Conservation (phyloP, 2,113 vertebrate genomes). For the Antechinus stuartii region DNA sequence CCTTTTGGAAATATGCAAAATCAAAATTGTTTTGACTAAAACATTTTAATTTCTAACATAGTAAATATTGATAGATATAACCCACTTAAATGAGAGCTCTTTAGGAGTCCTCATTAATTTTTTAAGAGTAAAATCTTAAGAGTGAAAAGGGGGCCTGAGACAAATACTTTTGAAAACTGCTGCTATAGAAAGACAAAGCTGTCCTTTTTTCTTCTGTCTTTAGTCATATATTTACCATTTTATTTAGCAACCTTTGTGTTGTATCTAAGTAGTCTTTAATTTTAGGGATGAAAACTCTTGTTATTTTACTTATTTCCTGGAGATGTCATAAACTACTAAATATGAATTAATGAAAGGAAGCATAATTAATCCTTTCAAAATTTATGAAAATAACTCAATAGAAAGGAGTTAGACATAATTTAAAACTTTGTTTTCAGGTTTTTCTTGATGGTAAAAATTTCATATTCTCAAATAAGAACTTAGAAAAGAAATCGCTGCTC, state of each 20-base stretch:
- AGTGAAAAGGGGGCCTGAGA: neutral
- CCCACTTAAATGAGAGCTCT: neutral
- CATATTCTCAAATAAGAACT: neutral
- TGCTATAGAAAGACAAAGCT: neutral
- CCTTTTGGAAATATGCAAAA: neutral
- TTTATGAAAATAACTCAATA: neutral
- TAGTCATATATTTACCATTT: neutral
- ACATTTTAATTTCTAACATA: neutral
- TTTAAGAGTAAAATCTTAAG: neutral
- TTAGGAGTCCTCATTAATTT: neutral
- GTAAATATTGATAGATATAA: neutral
- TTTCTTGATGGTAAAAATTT: neutral
- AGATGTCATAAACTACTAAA: neutral
- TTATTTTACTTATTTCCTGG: neutral
- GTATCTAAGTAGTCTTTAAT: neutral
- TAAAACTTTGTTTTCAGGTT: neutral
- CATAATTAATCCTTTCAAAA: neutral
- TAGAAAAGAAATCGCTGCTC: neutral
- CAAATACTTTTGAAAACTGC: neutral
- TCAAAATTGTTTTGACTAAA: neutral
- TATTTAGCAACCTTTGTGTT: neutral
- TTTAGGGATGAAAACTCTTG: neutral
- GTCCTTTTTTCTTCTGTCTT: neutral
- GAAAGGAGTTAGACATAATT: slow-evolving; percentile 16
- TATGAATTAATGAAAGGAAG: neutral